Conservation (phyloP, 2,888 invertebrate genomes). For the Rhimphoctona megacephalus region DNA sequence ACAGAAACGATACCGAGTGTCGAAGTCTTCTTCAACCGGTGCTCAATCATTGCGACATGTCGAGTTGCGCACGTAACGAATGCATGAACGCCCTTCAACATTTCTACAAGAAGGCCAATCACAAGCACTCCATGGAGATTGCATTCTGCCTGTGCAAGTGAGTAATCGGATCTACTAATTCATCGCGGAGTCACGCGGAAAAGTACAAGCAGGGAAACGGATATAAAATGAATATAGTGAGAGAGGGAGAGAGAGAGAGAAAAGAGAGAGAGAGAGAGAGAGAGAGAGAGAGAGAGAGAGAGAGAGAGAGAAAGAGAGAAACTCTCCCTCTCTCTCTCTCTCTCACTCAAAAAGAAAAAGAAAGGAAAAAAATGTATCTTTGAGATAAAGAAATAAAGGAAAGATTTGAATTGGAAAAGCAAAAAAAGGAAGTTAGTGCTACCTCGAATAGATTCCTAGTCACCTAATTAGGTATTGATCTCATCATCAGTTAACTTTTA, state of each 20-base stretch:
- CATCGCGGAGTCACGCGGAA: constrained; percentile 32
- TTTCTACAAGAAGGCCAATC: constrained; percentile 93
- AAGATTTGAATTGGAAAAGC: no score
- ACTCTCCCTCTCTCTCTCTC: no score
- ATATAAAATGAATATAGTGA: constrained; percentile 1
- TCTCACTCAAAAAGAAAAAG: no score
- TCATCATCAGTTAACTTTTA: no score
- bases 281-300: background rate
- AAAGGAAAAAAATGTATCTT: no score
- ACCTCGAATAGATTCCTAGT: no score
- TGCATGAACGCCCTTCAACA: constrained; percentile 95
- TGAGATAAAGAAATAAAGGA: no score
- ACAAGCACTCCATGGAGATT: constrained; percentile 94
- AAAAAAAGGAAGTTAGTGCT: no score
- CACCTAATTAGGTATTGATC: no score
- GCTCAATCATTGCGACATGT: constrained; percentile 92
- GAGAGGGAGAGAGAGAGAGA: constrained; percentile 3
- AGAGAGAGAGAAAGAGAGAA: background rate
- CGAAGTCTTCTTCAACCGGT: constrained; percentile 93
- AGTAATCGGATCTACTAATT: constrained; percentile 84
- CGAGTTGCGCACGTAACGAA: constrained; percentile 92
- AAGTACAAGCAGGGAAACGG: no score
- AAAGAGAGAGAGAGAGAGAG: no score
- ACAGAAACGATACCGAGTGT: constrained; percentile 92
- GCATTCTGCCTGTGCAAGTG: constrained; percentile 97